phyloP scores from a whole-genome alignment of 2,797 vertebrate species.

The Artibeus jamaicensis region DNA sequence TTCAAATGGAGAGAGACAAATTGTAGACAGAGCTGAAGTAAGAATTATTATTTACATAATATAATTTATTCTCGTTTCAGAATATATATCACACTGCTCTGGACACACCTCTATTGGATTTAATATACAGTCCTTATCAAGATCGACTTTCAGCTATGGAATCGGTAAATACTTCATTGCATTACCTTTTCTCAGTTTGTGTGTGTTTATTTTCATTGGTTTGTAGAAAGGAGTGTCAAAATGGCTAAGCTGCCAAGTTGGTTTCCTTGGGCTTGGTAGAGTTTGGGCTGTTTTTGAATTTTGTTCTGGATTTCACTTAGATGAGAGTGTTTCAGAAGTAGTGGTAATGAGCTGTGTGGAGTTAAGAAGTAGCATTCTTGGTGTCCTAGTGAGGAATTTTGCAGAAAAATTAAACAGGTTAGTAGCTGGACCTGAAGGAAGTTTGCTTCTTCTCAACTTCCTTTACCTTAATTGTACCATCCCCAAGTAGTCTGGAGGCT shows the following conservation, averaged over 20 bases:
- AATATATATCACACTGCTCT: conserved; percentile 53
- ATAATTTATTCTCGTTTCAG: conserved; percentile 78
- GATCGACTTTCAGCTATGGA: conserved; percentile 83
- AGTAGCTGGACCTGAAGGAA: neutral
- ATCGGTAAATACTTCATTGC: conserved; percentile 82
- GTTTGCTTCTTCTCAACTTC: neutral
- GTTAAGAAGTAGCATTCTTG: neutral
- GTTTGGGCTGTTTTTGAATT: neutral
- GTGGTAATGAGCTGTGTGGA: neutral
- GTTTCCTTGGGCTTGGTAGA: neutral
- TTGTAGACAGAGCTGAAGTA: neutral
- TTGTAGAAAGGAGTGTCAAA: neutral
- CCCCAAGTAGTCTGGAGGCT: neutral
- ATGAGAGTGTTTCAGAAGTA: neutral
- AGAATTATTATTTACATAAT: conserved; percentile 20
- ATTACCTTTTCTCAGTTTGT: neutral
- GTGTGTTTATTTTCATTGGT: neutral
- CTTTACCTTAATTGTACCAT: neutral
- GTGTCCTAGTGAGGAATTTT: neutral
- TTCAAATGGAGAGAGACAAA: neutral
- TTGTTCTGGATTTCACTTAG: neutral
- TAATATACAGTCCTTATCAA: conserved; percentile 75
- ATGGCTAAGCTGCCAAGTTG: neutral
- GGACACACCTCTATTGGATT: conserved; percentile 77
- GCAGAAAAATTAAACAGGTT: neutral